A percentile compares a stretch with the other conserved stretches of the same genome.
phyloP scores from a whole-genome alignment of 2,797 vertebrate genomes.

The Centroberyx gerrardi region DNA sequence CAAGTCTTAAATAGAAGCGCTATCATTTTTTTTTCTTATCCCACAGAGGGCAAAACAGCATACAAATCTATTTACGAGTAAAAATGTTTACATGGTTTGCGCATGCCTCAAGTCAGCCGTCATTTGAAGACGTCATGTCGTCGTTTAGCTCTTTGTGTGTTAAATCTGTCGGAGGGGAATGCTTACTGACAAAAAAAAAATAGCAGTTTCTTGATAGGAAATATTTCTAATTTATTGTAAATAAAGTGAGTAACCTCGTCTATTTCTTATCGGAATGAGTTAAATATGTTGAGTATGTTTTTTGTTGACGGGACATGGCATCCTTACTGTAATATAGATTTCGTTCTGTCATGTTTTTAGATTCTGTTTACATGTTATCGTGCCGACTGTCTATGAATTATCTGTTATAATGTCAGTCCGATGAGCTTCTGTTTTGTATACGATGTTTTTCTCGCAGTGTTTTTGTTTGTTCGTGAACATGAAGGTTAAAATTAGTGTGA shows the following conservation, averaged over 20 bases:
- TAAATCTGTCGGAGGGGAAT: conserved; percentile 56
- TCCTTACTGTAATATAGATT: conserved; percentile 74
- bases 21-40: conserved; percentile 2
- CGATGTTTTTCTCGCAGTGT: not conserved
- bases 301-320: conserved; percentile 49
- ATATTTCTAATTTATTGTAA: conserved; percentile 87
- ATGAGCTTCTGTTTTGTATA: conserved; percentile 36
- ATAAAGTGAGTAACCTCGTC: conserved; percentile 76
- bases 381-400: conserved; percentile 59
- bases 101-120: conserved; percentile 77
- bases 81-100: conserved; percentile 84
- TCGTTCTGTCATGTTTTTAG: conserved; percentile 62
- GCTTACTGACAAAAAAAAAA: conserved; percentile 53
- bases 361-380: conserved; percentile 76
- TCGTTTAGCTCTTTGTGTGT: conserved; percentile 70
- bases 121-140: conserved; percentile 56
- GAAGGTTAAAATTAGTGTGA: conserved; percentile 13
- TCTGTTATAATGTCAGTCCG: conserved; percentile 59
- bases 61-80: conserved; percentile 31
- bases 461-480: conserved; percentile 1
- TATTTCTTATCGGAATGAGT: conserved; percentile 73
- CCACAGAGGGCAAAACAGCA: conserved; percentile 6
- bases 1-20: conserved; percentile 20
- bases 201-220: conserved; percentile 69
- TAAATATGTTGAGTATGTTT: conserved; percentile 69